phyloP scores from a whole-genome alignment of 2,888 invertebrate species.

The Panopea generosa region DNA sequence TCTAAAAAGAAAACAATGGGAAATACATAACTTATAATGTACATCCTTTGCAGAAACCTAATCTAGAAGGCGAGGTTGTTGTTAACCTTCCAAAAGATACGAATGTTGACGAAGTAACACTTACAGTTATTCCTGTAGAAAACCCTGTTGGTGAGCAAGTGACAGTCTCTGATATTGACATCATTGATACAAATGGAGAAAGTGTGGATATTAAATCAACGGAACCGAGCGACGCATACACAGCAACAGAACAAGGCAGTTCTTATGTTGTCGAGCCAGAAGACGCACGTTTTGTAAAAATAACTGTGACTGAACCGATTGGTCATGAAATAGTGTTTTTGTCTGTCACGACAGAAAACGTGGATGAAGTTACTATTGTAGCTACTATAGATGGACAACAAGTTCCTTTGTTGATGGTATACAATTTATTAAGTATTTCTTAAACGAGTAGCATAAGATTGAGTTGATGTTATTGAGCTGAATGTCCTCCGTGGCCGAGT shows the following conservation, averaged over 20 bases:
- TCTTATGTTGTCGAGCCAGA: neutral
- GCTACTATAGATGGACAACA: neutral
- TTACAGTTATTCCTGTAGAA: neutral
- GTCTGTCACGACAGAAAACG: neutral
- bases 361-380: neutral
- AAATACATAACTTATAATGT: too few relatives aligned
- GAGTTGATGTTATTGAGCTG: too few relatives aligned
- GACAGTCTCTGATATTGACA: slow-evolving; percentile 8
- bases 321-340: neutral
- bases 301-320: neutral
- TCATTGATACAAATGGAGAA: neutral
- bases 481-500: too few relatives aligned
- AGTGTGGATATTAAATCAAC: slow-evolving; percentile 4
- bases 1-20: too few relatives aligned
- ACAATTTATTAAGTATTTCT: neutral
- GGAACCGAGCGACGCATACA: neutral
- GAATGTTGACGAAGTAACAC: neutral
- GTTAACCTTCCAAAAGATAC: neutral
- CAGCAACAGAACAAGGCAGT: neutral
- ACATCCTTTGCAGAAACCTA: neutral
- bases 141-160: neutral
- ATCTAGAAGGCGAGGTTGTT: slow-evolving; percentile 5
- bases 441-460: too few relatives aligned
- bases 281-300: neutral
- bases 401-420: neutral